phyloP scores from a whole-genome alignment of 2,113 vertebrate species.

The Aramus guarauna region DNA sequence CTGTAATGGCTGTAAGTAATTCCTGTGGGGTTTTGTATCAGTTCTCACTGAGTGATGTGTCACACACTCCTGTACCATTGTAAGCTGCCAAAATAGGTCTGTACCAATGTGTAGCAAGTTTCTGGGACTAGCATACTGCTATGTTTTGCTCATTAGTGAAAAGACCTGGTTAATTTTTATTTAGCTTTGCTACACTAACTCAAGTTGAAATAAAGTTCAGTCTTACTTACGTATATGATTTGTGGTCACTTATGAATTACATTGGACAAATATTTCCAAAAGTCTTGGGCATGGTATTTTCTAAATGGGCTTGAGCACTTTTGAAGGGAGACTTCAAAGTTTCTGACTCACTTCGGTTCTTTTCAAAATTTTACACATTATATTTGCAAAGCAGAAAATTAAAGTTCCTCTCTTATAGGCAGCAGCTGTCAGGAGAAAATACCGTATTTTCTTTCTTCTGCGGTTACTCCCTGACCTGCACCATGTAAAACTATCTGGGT shows the following conservation, averaged over 20 bases:
- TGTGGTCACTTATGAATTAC: neutral
- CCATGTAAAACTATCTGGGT: neutral
- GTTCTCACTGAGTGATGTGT: conserved; percentile 14
- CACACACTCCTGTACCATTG: neutral
- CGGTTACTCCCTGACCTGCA: neutral
- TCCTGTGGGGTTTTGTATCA: neutral
- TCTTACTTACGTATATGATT: neutral
- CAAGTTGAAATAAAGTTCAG: conserved; percentile 24
- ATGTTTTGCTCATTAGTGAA: neutral
- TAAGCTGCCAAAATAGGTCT: neutral
- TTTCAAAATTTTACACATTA: neutral
- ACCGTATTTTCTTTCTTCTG: neutral
- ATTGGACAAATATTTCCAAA: neutral
- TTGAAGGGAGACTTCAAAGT: neutral
- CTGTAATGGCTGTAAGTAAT: conserved; percentile 34
- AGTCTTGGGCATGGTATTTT: neutral
- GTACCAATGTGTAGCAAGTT: neutral
- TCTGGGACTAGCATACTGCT: neutral
- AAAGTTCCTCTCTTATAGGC: neutral
- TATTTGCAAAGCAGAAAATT: neutral
- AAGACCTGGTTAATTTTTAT: conserved; percentile 31
- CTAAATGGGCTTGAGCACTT: neutral
- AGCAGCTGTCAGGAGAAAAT: neutral
- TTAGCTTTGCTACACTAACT: conserved; percentile 2
- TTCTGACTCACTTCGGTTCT: neutral